Conservation (phyloP, 2,797 vertebrate genomes). For the Numenius phaeopus region DNA sequence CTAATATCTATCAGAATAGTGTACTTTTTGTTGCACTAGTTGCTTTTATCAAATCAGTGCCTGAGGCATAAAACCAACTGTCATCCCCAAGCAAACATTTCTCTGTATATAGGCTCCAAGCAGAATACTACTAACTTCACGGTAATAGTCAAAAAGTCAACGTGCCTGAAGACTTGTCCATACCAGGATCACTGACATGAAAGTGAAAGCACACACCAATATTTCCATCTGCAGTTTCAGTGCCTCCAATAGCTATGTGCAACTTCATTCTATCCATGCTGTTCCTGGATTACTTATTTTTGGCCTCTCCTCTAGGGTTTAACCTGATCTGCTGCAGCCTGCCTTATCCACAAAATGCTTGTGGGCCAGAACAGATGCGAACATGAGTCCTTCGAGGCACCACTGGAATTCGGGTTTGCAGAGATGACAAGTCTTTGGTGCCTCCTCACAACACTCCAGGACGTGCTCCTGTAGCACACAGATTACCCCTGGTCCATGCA, state of each 20-base stretch:
- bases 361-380: not conserved
- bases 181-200: not conserved
- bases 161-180: not conserved
- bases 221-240: not conserved
- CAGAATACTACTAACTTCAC: not conserved
- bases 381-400: rapidly evolving
- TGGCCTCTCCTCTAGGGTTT: not conserved
- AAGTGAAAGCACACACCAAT: not conserved
- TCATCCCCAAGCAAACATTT: not conserved
- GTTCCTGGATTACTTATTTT: not conserved
- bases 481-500: not conserved
- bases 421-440: not conserved
- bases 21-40: not conserved
- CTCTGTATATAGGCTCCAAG: not conserved
- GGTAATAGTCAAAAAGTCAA: not conserved
- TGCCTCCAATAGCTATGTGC: not conserved
- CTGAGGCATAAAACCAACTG: not conserved
- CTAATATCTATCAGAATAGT: not conserved
- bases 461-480: not conserved
- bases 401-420: not conserved
- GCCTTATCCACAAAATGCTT: not conserved
- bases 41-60: not conserved
- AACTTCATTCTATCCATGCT: not conserved
- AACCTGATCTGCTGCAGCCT: not conserved
- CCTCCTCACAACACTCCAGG: not conserved